phyloP scores from a whole-genome alignment of 2,113 vertebrate genomes.

The Furnarius figulus region DNA sequence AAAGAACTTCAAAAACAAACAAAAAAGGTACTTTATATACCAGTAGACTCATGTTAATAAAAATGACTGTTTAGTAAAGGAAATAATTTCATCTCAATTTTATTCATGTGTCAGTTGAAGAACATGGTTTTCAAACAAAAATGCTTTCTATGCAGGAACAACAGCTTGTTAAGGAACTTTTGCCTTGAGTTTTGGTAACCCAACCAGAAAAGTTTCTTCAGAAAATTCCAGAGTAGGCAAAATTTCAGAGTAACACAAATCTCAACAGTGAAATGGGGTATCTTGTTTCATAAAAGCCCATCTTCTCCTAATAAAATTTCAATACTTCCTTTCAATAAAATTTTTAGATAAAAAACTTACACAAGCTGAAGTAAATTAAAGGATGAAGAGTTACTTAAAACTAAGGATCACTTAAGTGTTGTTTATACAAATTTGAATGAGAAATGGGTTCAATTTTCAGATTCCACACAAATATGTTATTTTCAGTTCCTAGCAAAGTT shows the following conservation, averaged over 20 bases:
- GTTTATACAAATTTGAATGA: background rate
- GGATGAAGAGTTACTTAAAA: background rate
- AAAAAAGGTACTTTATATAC: background rate
- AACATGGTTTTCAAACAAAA: background rate
- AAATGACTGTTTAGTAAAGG: background rate
- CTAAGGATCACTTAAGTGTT: background rate
- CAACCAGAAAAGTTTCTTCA: background rate
- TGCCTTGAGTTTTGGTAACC: background rate
- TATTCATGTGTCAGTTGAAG: background rate
- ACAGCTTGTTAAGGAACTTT: background rate
- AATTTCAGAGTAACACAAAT: background rate
- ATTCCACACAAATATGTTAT: background rate
- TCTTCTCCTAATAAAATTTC: too few species aligned
- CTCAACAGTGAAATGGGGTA: background rate
- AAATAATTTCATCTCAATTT: background rate
- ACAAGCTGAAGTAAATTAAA: background rate
- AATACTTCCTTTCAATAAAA: background rate
- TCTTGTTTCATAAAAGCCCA: background rate
- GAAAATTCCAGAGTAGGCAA: background rate
- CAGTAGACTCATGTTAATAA: background rate
- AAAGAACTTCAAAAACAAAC: conserved; percentile 4
- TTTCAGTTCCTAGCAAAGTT: background rate
- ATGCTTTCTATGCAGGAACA: background rate
- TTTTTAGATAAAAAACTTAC: background rate
- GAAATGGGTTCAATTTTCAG: background rate